Conservation (phyloP, 1,140 invertebrate genomes). For the Prorops nasuta region DNA sequence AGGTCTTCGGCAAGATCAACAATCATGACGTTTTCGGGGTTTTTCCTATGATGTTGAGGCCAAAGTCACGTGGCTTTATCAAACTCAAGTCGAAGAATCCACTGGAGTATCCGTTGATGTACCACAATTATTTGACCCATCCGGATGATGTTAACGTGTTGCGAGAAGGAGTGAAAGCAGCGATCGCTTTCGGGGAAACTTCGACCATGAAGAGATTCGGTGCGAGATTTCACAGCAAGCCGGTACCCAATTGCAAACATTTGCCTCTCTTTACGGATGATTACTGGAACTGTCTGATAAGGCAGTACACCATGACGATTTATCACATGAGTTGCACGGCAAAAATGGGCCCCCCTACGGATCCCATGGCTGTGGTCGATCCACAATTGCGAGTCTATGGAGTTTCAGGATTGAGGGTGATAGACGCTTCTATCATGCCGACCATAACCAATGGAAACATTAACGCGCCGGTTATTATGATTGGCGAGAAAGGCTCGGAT, state of each 20-base stretch:
- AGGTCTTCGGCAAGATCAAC: slow-evolving; percentile 68
- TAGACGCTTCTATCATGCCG: slow-evolving; percentile 82
- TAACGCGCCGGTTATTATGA: slow-evolving; percentile 86
- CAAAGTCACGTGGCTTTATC: slow-evolving; percentile 79
- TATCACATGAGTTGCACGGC: slow-evolving; percentile 82
- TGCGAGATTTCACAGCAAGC: slow-evolving; percentile 69
- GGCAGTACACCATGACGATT: slow-evolving; percentile 83
- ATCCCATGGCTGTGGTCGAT: slow-evolving; percentile 82
- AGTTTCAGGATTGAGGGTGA: slow-evolving; percentile 70
- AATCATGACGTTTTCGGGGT: slow-evolving; percentile 74
- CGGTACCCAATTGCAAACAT: slow-evolving; percentile 77
- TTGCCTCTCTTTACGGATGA: slow-evolving; percentile 74
- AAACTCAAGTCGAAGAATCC: slow-evolving; percentile 77
- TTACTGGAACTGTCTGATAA: slow-evolving; percentile 78
- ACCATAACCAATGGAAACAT: slow-evolving; percentile 81
- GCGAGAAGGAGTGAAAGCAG: slow-evolving; percentile 81
- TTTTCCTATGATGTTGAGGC: slow-evolving; percentile 84
- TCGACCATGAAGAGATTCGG: slow-evolving; percentile 72
- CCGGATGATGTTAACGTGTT: slow-evolving; percentile 76
- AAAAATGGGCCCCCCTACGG: slow-evolving; percentile 79
- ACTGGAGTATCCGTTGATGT: slow-evolving; percentile 78
- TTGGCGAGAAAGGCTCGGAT: slow-evolving; percentile 89
- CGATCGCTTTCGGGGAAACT: slow-evolving; percentile 75
- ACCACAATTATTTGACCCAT: slow-evolving; percentile 86
- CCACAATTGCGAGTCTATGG: slow-evolving; percentile 75